Base-by-base conservation (phyloP, 1,140 invertebrate genomes). In the Drosophila dunni region DNA sequence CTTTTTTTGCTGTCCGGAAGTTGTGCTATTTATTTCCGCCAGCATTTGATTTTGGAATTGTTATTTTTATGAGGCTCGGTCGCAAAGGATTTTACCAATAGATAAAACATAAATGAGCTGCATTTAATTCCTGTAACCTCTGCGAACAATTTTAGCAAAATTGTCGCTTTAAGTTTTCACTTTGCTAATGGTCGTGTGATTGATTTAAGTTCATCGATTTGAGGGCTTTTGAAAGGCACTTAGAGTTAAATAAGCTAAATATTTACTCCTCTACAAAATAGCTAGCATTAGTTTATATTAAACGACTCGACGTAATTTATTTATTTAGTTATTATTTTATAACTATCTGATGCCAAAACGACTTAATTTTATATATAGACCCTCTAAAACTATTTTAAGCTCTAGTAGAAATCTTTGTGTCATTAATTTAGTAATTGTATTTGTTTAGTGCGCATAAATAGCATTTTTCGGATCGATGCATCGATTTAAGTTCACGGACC, bases 11-110 rank as follows among this genome's bases (percentile, higher is more conserved):
- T 34, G 50, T 7, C 81, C 79, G 83, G 83, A 88, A 86, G 83
- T 83, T 86, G 79, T 69, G 76, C 79, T 79, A 73, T 83, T 78
- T 74, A 80, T 86, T 86, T 86, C 77, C 79, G 83, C 72, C 48
- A 60, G 68, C 79, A 75, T 79, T 89, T 86, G 83, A 86, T 88
- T 88, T 83, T 65, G 15, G 50, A 78, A 88, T 78, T 79, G 83
- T 72, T 77, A 83, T 77, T 83, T 86, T 76, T 83, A 88, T 88
- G 79, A 67, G 58, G 8, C 46, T 29, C 38, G 1, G 13, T 11
- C 60, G 24, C 54, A 62, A 29, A 57, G 57, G 57, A 46, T 58
- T 53, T 57, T 44, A 42, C 54, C 54, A 64, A 38, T 42, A 58
- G 54, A 56, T 75, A 40, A 65, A 75, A 65, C 56, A 75, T 70